A percentile compares a stretch with the other conserved stretches of the same genome.
These are phyloP conservation scores for Phrynosoma platyrhinos DNA, from an alignment of 2,113 vertebrate genomes.

Conservation along the genomic window DNA sequence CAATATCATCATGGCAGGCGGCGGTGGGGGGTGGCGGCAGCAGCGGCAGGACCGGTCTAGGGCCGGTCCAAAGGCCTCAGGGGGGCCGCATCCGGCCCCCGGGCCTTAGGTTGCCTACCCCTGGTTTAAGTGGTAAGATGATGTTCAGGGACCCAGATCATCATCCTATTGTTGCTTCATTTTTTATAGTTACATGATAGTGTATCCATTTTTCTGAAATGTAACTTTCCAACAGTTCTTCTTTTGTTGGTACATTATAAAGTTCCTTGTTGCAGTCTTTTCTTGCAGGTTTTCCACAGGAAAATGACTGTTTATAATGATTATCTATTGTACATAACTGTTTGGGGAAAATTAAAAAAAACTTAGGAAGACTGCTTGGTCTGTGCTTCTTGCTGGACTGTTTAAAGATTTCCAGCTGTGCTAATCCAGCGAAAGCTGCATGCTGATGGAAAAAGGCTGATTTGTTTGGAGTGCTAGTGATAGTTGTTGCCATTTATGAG, in stretches of 20 bases:
- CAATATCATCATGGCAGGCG: no score
- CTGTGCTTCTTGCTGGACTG: not conserved
- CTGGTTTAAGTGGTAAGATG: not conserved
- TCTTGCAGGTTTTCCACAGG: not conserved
- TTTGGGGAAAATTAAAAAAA: not conserved
- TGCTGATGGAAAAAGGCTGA: not conserved
- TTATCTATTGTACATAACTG: no score
- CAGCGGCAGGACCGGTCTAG: no score
- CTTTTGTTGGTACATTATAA: not conserved
- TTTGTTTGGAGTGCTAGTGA: not conserved
- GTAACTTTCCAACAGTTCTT: no score
- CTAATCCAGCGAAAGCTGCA: not conserved
- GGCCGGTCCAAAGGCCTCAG: no score
- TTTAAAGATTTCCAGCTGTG: not conserved
- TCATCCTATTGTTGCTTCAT: no score
- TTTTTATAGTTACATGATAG: no score
- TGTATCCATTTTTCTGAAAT: no score
- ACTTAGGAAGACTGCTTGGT: not conserved
- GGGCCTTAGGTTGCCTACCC: no score
- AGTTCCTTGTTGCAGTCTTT: not conserved
- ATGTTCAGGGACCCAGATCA: not conserved
- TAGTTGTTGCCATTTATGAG: not conserved
- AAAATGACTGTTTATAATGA: not conserved
- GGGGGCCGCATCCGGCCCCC: no score
- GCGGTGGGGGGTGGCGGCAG: no score